A percentile compares a stretch with the other conserved stretches of the same genome.
These are phyloP conservation scores for Tetraodon nigroviridis DNA, from an alignment of 2,113 vertebrate species.

Conservation along the genomic window DNA sequence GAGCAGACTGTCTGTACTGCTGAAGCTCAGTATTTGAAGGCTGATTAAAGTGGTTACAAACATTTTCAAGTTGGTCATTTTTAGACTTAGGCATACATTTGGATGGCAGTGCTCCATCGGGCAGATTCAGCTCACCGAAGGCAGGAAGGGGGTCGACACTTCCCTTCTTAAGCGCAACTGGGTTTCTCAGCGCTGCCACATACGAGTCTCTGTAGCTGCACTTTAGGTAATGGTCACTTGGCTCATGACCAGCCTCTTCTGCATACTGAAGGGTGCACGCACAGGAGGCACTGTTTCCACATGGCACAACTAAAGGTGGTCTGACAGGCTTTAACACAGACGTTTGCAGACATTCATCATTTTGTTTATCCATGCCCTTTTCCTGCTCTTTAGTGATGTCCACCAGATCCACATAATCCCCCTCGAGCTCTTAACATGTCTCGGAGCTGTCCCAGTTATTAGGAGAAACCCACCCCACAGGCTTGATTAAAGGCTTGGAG, in stretches of 20 bases:
- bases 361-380: conserved; percentile 29
- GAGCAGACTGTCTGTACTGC: conserved; percentile 19
- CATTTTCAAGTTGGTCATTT: conserved; percentile 30
- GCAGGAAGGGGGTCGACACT: conserved; percentile 62
- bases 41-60: conserved; percentile 46
- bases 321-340: conserved; percentile 61
- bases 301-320: conserved; percentile 54
- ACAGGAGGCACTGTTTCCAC: conserved; percentile 38
- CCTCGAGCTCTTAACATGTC: conserved; percentile 76
- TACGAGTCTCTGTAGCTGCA: conserved; percentile 79
- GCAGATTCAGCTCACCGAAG: conserved; percentile 64
- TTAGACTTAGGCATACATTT: conserved; percentile 23
- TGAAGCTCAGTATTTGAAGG: conserved; percentile 26
- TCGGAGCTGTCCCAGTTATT: conserved; percentile 69
- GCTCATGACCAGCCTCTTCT: conserved; percentile 63
- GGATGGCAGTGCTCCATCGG: conserved; percentile 27
- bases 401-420: conserved; percentile 91
- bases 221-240: conserved; percentile 52
- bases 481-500: conserved; percentile 60
- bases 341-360: conserved; percentile 27
- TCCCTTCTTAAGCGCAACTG: conserved; percentile 68
- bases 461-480: conserved; percentile 68
- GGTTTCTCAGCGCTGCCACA: conserved; percentile 75
- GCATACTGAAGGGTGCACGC: conserved; percentile 29
- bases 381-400: conserved; percentile 73